A percentile compares a stretch with the other conserved stretches of the same genome.
Evolutionary conservation across 2,113 vertebrate species (phyloP).

Genomic region (Oreochromis aureus): DNA sequence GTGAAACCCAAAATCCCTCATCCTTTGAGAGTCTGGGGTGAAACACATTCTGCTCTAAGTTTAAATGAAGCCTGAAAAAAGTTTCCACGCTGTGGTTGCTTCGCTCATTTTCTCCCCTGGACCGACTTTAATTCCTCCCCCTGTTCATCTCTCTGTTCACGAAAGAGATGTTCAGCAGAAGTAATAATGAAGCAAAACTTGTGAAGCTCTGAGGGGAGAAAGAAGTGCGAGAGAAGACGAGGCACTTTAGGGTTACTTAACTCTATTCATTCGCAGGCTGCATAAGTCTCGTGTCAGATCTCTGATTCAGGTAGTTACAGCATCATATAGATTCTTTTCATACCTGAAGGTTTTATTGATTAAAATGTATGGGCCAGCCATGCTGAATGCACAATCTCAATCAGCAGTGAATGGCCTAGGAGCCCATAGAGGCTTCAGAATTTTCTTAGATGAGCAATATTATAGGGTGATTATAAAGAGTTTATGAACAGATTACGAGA

Average conservation of each 20-base stretch:
- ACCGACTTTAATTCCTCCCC: conserved; percentile 32
- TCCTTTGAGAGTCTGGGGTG: conserved; percentile 61
- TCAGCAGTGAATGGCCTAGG: not conserved
- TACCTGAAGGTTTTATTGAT: conserved; percentile 28
- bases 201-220: conserved; percentile 9
- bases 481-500: not conserved
- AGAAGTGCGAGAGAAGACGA: conserved; percentile 8
- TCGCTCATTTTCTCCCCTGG: conserved; percentile 15
- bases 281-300: conserved; percentile 20
- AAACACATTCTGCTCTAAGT: conserved; percentile 65
- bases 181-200: conserved; percentile 59
- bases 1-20: conserved; percentile 68
- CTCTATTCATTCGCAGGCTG: conserved; percentile 11
- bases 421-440: not conserved
- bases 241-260: conserved; percentile 40
- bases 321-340: conserved; percentile 16
- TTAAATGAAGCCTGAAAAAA: conserved; percentile 63
- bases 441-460: not conserved
- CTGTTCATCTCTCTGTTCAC: conserved; percentile 50
- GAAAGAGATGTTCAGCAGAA: conserved; percentile 51
- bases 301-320: conserved; percentile 5
- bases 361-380: not conserved
- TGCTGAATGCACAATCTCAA: not conserved
- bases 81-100: conserved; percentile 34
- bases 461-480: not conserved